Evolutionary conservation across 2,113 vertebrate genomes (phyloP), one percentile per base, ranked within the genome.

Genomic region (Dryoscopus gambensis): DNA sequence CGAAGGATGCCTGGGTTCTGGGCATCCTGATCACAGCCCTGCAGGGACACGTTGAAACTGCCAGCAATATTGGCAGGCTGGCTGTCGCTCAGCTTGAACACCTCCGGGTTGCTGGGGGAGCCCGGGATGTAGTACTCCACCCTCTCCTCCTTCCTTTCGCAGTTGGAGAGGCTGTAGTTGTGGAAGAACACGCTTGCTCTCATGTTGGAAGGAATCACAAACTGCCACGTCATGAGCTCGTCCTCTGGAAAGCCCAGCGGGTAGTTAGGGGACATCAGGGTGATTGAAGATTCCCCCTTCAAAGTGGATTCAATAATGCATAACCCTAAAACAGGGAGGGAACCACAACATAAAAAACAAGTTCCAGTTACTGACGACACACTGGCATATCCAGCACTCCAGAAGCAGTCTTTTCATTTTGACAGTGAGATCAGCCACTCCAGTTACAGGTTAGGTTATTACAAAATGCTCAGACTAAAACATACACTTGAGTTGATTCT

Each of bases 191-290:
- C 93, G 0, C 97, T 98, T 59, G 99, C 99, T 97, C 99, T 98
- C 97, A 99, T 97, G 93, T 95, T 98, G 9, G 95, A 84, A 1
- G 99, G 99, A 24, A 99, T 42, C 3, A 89, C 76, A 35, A 99
- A 99, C 89, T 98, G 97, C 99, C 99, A 99, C 0, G 97, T 98
- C 98, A 99, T 98, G 71, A 98, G 97, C 74, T 99, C 97, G 0
- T 98, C 96, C 59, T 98, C 95, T 1, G 98, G 98, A 64, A 99
- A 99, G 44, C 97, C 97, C 1, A 5, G 11, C 0, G 98, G 98
- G 63, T 99, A 99, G 97, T 99, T 98, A 31, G 99, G 97, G 2
- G 99, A 98, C 97, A 98, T 97, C 84, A 99, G 97, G 18, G 97
- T 97, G 1, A 98, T 80, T 5, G 97, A 87, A 18, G 98, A 98